Evolutionary conservation across 2,113 vertebrate genomes (phyloP).

Genomic region (Chloropsis hardwickii): DNA sequence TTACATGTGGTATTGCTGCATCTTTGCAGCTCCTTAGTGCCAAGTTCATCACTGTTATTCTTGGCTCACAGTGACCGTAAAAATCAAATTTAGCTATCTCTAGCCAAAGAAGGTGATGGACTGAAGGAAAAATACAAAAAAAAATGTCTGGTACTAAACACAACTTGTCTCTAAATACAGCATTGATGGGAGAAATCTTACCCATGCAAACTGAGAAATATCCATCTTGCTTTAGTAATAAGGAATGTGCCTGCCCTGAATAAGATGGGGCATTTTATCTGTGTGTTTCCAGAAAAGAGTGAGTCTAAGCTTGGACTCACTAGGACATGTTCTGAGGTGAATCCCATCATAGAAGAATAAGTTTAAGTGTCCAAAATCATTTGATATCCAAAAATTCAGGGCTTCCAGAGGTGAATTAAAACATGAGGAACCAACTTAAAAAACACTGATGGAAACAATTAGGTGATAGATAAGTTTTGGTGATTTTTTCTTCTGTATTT

Average conservation of each 20-base stretch:
- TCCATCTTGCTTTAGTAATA: not conserved
- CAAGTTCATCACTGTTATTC: not conserved
- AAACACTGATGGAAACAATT: not conserved
- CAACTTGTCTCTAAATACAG: not conserved
- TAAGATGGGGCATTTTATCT: not conserved
- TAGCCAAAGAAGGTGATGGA: not conserved
- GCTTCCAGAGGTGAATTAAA: not conserved
- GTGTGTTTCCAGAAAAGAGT: not conserved
- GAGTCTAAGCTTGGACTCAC: not conserved
- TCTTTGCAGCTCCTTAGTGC: not conserved
- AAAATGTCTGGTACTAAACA: rapidly evolving
- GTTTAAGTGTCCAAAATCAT: not conserved
- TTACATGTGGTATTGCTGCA: not conserved
- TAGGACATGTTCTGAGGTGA: not conserved
- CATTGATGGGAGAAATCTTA: not conserved
- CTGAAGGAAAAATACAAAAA: not conserved
- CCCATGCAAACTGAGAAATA: not conserved
- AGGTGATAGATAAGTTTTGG: not conserved
- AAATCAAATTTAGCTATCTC: not conserved
- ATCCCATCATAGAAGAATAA: not conserved
- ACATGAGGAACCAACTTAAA: not conserved
- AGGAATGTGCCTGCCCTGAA: not conserved
- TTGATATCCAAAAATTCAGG: not conserved
- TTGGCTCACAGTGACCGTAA: not conserved
- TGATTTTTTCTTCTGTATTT: not conserved